phyloP scores from a whole-genome alignment of 2,113 vertebrate species.

The Sardina pilchardus region DNA sequence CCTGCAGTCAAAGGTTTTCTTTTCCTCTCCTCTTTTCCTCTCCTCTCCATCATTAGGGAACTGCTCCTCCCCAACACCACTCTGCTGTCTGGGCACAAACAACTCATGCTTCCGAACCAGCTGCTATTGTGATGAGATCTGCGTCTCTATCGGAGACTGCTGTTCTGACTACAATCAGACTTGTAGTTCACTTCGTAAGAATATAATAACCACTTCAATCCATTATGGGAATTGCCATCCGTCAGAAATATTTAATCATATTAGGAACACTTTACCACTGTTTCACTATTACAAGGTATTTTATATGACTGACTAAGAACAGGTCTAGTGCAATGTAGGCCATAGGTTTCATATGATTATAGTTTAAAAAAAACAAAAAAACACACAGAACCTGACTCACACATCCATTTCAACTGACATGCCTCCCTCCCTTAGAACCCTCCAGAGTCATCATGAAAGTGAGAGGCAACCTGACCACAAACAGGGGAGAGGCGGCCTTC shows the following conservation, averaged over 20 bases:
- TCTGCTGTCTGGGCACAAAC: background rate
- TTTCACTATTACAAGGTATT: too few species aligned
- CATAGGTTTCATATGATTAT: too few species aligned
- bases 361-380: too few species aligned
- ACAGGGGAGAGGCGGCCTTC: background rate
- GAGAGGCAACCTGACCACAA: background rate
- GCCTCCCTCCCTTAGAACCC: background rate
- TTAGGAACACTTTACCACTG: too few species aligned
- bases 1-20: too few species aligned
- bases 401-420: too few species aligned
- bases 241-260: too few species aligned
- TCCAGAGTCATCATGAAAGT: background rate
- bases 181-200: conserved; percentile 28
- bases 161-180: conserved; percentile 46
- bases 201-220: background rate
- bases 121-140: conserved; percentile 38
- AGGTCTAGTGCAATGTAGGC: too few species aligned
- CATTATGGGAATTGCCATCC: background rate
- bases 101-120: background rate
- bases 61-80: background rate
- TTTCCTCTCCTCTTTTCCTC: background rate
- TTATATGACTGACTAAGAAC: too few species aligned
- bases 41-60: background rate
- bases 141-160: background rate
- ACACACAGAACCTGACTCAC: too few species aligned